Percentiles rank a stretch among this genome's conserved stretches.
phyloP scores from a whole-genome alignment of 2,888 invertebrate genomes.

The Steromphala cineraria region DNA sequence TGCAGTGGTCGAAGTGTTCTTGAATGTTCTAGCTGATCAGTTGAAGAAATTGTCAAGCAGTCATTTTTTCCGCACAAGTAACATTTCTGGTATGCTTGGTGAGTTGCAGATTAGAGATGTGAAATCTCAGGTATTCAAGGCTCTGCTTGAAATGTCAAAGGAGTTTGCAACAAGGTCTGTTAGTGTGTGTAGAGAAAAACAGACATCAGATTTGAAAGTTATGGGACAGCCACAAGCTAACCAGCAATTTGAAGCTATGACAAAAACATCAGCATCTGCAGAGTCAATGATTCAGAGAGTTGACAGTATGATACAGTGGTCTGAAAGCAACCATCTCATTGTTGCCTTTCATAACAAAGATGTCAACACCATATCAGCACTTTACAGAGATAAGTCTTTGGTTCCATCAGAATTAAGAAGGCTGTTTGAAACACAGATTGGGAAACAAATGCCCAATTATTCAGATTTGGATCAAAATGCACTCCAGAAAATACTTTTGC shows the following conservation, averaged over 20 bases:
- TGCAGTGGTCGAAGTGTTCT: slow-evolving; percentile 40
- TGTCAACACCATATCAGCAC: slow-evolving; percentile 23
- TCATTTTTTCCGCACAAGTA: slow-evolving; percentile 43
- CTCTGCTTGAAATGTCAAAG: slow-evolving; percentile 28
- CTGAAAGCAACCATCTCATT: slow-evolving; percentile 22
- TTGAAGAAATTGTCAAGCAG: slow-evolving; percentile 55
- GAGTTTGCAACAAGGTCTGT: slow-evolving; percentile 42
- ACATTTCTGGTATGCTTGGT: slow-evolving; percentile 30
- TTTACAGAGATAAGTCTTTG: slow-evolving; percentile 1
- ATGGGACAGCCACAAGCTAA: not conserved
- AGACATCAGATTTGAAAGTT: not conserved
- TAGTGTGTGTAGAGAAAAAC: slow-evolving; percentile 27
- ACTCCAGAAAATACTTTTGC: slow-evolving; percentile 12
- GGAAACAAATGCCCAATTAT: slow-evolving; percentile 29
- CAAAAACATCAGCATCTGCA: slow-evolving; percentile 21
- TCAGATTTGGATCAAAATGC: not conserved
- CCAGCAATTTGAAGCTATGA: slow-evolving; percentile 18
- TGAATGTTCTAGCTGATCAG: slow-evolving; percentile 57
- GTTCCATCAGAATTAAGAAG: slow-evolving; percentile 3
- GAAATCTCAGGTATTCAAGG: slow-evolving; percentile 28
- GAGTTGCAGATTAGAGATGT: slow-evolving; percentile 21
- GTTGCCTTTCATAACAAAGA: slow-evolving; percentile 19
- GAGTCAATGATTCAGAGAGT: slow-evolving; percentile 30
- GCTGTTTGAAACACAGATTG: slow-evolving; percentile 53
- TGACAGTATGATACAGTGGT: slow-evolving; percentile 47